phyloP scores from a whole-genome alignment of 2,113 vertebrate species.

The Panthera tigris region DNA sequence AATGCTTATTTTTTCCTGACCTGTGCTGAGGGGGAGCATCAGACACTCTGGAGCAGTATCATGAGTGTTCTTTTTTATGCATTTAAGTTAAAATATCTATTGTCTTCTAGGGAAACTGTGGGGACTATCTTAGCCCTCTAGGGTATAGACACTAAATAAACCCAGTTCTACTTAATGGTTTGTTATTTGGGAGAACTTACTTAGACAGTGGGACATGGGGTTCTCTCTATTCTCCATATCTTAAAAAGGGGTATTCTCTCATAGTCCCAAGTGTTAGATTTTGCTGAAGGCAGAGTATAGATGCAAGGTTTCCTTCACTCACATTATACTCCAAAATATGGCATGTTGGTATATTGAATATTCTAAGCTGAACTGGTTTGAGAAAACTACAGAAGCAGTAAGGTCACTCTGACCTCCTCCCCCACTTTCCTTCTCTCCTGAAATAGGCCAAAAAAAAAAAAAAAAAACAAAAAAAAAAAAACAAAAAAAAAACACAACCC shows the following conservation, averaged over 20 bases:
- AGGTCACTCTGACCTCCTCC: not conserved
- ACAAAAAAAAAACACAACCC: too few species aligned
- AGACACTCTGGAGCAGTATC: not conserved
- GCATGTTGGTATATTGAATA: not conserved
- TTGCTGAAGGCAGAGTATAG: not conserved
- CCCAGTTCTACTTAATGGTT: not conserved
- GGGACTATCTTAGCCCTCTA: not conserved
- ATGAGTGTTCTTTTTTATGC: not conserved
- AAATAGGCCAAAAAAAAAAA: not conserved
- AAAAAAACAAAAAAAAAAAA: too few species aligned
- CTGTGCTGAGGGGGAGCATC: not conserved
- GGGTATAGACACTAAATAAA: not conserved
- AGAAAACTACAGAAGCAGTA: not conserved
- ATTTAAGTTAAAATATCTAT: not conserved
- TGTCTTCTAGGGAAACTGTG: not conserved
- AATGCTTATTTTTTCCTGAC: not conserved
- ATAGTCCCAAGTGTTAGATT: not conserved
- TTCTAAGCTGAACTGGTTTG: not conserved
- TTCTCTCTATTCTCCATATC: not conserved
- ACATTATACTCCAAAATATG: not conserved
- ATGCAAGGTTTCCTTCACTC: not conserved
- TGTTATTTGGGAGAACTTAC: not conserved
- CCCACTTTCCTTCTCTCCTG: not conserved
- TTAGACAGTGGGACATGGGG: not conserved
- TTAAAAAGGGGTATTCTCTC: not conserved